Base-by-base conservation (phyloP, 2,888 invertebrate genomes). In the Eulithis testata region DNA sequence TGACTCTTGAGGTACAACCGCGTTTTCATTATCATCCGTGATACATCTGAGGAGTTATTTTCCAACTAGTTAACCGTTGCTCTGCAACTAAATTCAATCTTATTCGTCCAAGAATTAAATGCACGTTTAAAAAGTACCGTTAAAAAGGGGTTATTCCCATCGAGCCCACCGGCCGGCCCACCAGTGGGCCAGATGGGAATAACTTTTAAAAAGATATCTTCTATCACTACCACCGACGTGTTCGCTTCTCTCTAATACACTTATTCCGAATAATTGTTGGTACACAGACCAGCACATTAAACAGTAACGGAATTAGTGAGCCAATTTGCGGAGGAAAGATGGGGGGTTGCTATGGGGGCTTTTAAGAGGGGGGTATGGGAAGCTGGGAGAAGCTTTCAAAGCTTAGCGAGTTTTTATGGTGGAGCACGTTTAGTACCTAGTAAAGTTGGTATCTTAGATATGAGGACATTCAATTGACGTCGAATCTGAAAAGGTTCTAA, bases 271-370 rank as follows among this genome's bases (percentile, higher is more conserved):
- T 77, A 79, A 78, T 77, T 79, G 80, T 83, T 80, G 73, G 80
- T 80, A 85, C 77, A 84, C 80, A 82, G 81, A 79, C 78, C 76
- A 78, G 68, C 81, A 80, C 79, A 86, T 87, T 86, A 85, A 70
- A 69, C 68, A 63, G 71, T 85, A 87, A 87, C 75, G 76, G 76
- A 83, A 82, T 87, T 86, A 85, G 75, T 74, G 71, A 74, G 73
- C 76, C 78, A 77, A 81, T 83, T 83, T 77, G 72, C 63, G 65
- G 64, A 58, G 59, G 62, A 59, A 58, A 56, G 50, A 11, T 31
- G 44, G 60, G 51, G 55, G 56, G 59, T 31, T 63, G 56, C 63
- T 67, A 67, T 68, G 65, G 69, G 65, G 68, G 59, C 66, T 66
- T 68, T 68, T 47, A 64, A 65, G 63, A 21, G 21, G 61, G 68